Evolutionary conservation across 2,888 invertebrate genomes (phyloP), one percentile per base, ranked within the genome.

Genomic region (Cerceris ruficornis): DNA sequence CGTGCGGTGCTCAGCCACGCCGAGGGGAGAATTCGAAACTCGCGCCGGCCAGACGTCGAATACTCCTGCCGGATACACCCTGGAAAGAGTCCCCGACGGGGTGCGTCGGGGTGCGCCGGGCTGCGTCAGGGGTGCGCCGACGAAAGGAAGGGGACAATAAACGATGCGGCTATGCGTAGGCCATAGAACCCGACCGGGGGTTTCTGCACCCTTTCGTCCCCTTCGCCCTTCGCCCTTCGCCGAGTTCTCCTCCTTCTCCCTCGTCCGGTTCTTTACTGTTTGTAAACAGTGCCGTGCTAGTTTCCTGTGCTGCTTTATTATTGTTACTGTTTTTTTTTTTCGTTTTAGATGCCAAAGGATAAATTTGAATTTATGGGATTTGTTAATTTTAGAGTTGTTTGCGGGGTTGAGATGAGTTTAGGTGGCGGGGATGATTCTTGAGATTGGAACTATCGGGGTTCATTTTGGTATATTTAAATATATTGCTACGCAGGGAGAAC

Each of bases 281-380:
- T 88, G 88, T 88, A 88, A 88, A 88, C 88, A 88, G 85, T 75
- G 81, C 84, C 83, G 86, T 82, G 81, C 86, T 85, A 87, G 87
- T 88, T 88, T 88, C 83, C 79, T 80, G 86, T 80, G 85, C 81
- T 80, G 82, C 82, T 78, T 72, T 85, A 72, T 85, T 83, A 28
- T 28, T 28, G 28, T 28, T 28, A 2, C 28, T 28, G 28, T 28
- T 4, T 28, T 28, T 4, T 28, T 28, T 28, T 28, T 28, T n/a
- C n/a, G n/a, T n/a, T n/a, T 28, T 28, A 28, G 4, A 28, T 4
- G 28, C 28, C 4, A 4, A 2, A 28, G 28, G 28, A 28, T 28
- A 28, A 28, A 28, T 28, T 28, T 28, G 4, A 28, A 28, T 1
- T 28, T 28, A 4, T 28, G 28, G 28, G 28, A 28, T 28, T 28